Conservation (phyloP, 64 coral and sea anemone genomes). For the Catalaphyllia jardinei region DNA sequence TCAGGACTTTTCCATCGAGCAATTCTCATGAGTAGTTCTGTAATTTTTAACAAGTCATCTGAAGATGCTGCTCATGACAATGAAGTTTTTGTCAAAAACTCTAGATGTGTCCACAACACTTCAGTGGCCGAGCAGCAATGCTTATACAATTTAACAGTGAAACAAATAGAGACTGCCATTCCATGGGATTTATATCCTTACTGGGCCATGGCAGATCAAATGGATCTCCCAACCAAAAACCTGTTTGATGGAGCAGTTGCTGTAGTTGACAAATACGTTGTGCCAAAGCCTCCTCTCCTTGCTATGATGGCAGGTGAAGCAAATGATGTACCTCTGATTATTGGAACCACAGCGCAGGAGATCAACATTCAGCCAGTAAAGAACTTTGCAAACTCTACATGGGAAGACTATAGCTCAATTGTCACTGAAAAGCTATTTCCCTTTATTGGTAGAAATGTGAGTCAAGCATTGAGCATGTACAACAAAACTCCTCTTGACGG, state of each 20-base stretch:
- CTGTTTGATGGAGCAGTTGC: constrained; percentile 58
- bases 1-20: constrained; percentile 56
- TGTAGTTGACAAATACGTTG: constrained; percentile 72
- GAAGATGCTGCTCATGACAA: constrained; percentile 69
- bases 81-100: constrained; percentile 56
- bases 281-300: constrained; percentile 65
- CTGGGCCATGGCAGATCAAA: constrained; percentile 41
- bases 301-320: constrained; percentile 51
- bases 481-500: constrained; percentile 2
- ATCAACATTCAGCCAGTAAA: constrained; percentile 32
- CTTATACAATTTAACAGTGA: constrained; percentile 20
- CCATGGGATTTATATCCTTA: constrained; percentile 87
- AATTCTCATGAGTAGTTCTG: constrained; percentile 33
- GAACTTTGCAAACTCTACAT: constrained; percentile 35
- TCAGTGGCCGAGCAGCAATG: constrained; percentile 36
- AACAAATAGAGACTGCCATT: constrained; percentile 50
- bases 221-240: constrained; percentile 66
- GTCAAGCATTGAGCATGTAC: constrained; percentile 28
- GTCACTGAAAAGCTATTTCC: constrained; percentile 47
- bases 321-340: constrained; percentile 78
- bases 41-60: constrained; percentile 58
- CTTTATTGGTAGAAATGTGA: constrained; percentile 47
- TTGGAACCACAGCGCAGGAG: constrained; percentile 84
- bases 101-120: constrained; percentile 20
- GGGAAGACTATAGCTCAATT: constrained; percentile 27